Evolutionary conservation across 2,888 invertebrate genomes (phyloP), one percentile per base, ranked within the genome.

Genomic region (Dermolepida albohirtum): DNA sequence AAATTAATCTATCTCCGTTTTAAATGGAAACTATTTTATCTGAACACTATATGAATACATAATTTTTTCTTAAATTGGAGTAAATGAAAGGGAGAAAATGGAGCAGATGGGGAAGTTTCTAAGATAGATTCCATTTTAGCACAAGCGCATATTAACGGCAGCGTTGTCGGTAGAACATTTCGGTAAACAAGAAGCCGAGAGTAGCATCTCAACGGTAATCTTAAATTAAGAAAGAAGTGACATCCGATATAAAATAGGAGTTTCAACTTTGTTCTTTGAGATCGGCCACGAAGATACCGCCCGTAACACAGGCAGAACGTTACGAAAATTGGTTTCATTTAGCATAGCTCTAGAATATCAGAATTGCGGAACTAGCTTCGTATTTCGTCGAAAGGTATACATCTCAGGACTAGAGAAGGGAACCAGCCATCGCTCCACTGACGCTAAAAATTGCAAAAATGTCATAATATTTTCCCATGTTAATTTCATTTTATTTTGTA

Each of bases 271-370:
- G 43, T 54, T 64, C 55, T 47, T 51, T 51, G 64, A 73, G 69
- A 73, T 71, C 72, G 49, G 54, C 68, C 47, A 29, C 41, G 51
- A 29, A 71, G 70, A 71, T 69, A 69, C 67, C 62, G 29, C 65
- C 67, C 62, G 71, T 71, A 12, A 70, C 69, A 50, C 62, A 70
- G 68, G 70, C 69, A 72, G 69, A 70, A 64, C 69, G 73, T 71
- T 71, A 71, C 59, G 72, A 73, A 74, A 75, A 75, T 75, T 75
- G 74, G 75, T 74, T 75, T 75, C 74, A 74, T 74, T 75, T 74
- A 74, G 72, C 69, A 64, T 65, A 7, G n/a, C 29, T 34, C 34
- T 34, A 11, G 51, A 51, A 51, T 51, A 51, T 29, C 2, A 29
- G n/a, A 51, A 51, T 51, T 51, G 51, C 27, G 14, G 49, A 51